These are phyloP conservation scores for Neomonachus schauinslandi DNA, from an alignment of 2,113 vertebrate genomes.

Conservation along the genomic window DNA sequence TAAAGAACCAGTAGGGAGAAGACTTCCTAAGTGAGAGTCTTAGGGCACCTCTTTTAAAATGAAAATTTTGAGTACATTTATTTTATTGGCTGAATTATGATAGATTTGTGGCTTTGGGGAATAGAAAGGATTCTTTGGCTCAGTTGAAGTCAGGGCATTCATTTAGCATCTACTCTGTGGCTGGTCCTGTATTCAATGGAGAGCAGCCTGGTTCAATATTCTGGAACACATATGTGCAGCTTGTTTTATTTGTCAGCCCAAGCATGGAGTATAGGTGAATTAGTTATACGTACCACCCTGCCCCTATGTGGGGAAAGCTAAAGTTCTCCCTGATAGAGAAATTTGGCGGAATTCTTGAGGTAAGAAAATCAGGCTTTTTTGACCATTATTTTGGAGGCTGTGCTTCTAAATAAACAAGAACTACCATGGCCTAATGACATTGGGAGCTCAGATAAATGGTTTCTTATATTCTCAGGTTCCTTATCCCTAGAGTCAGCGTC, in stretches of 20 bases:
- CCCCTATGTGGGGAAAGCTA: not conserved
- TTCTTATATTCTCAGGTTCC: not conserved
- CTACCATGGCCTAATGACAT: not conserved
- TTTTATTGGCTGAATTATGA: not conserved
- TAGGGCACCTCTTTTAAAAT: not conserved
- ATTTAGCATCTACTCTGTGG: not conserved
- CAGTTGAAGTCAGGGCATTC: not conserved
- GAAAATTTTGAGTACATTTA: not conserved
- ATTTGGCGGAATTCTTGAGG: not conserved
- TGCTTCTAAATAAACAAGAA: not conserved
- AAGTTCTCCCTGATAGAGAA: not conserved
- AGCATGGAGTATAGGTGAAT: not conserved
- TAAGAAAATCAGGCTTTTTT: not conserved
- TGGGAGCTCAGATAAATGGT: not conserved
- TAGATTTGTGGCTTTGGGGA: not conserved
- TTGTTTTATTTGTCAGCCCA: not conserved
- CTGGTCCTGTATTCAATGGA: not conserved
- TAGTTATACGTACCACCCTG: not conserved
- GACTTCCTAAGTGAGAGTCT: not conserved
- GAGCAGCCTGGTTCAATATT: not conserved
- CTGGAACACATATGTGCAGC: not conserved
- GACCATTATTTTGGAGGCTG: not conserved
- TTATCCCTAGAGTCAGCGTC: not conserved
- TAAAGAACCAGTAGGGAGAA: not conserved
- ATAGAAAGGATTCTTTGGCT: not conserved